Conservation (phyloP, 2,888 invertebrate genomes). For the Empis livida region DNA sequence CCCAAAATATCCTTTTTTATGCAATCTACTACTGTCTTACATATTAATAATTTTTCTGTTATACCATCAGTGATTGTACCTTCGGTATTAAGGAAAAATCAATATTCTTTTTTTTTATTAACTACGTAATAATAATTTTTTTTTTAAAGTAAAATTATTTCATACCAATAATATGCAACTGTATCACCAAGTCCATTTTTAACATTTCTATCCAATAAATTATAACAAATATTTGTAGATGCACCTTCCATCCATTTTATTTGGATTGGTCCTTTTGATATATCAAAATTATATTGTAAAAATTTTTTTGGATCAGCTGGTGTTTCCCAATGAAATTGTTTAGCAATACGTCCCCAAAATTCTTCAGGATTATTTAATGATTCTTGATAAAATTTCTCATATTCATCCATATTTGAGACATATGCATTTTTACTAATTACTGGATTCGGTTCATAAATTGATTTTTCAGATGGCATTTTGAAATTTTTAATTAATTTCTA, state of each 20-base stretch:
- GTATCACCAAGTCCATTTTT: conserved; percentile 79
- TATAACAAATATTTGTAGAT: conserved; percentile 91
- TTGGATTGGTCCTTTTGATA: conserved; percentile 74
- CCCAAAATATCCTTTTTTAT: too few relatives aligned
- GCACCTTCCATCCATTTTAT: conserved; percentile 94
- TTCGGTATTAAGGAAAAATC: conserved; percentile 1
- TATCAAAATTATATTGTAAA: conserved; percentile 82
- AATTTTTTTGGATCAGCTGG: conserved; percentile 62
- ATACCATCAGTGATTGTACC: too few relatives aligned
- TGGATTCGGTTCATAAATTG: conserved; percentile 45
- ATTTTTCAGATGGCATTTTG: conserved; percentile 44
- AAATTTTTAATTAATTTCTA: conserved; percentile 1
- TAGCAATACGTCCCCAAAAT: conserved; percentile 91
- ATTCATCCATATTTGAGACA: conserved; percentile 59
- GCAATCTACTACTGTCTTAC: too few relatives aligned
- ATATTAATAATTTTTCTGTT: too few relatives aligned
- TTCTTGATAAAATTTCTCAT: conserved; percentile 67
- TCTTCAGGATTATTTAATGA: conserved; percentile 78
- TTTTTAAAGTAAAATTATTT: background rate
- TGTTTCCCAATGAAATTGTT: conserved; percentile 87
- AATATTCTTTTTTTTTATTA: background rate
- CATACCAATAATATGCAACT: conserved; percentile 92
- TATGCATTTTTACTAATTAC: conserved; percentile 45
- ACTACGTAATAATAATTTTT: too few relatives aligned
- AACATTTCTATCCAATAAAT: conserved; percentile 84